Percentiles rank a stretch among this genome's conserved stretches.
phyloP scores from a whole-genome alignment of 2,888 invertebrate species.

The Shargacucullia verbasci region DNA sequence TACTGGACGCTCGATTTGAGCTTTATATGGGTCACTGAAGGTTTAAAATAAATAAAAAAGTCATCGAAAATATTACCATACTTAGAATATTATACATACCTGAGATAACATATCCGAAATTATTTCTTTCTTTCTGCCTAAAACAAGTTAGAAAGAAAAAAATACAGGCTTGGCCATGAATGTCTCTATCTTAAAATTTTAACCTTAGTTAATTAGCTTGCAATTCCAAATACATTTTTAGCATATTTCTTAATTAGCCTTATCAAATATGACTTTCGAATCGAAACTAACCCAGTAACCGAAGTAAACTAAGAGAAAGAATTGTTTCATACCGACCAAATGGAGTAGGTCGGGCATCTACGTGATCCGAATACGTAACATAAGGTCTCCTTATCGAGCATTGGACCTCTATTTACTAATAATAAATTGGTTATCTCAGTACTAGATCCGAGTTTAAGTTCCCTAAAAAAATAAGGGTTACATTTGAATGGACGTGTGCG shows the following conservation, averaged over 20 bases:
- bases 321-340: constrained; percentile 46
- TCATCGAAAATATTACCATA: too few relatives aligned
- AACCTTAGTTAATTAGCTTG: too few relatives aligned
- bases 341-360: constrained; percentile 36
- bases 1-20: too few relatives aligned
- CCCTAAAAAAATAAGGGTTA: constrained; percentile 8
- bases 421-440: constrained; percentile 46
- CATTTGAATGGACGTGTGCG: constrained; percentile 4
- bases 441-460: constrained; percentile 33
- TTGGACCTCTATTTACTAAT: constrained; percentile 37
- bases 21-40: too few relatives aligned
- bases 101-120: too few relatives aligned
- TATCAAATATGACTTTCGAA: constrained; percentile 33
- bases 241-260: constrained; percentile 32
- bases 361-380: constrained; percentile 43
- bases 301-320: constrained; percentile 36
- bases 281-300: constrained; percentile 32
- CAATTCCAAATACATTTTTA: too few relatives aligned
- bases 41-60: too few relatives aligned
- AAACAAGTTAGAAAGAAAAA: too few relatives aligned
- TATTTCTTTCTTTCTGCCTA: too few relatives aligned
- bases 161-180: too few relatives aligned
- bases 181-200: too few relatives aligned
- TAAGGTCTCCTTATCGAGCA: constrained; percentile 25
- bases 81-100: too few relatives aligned